phyloP scores from a whole-genome alignment of 2,888 invertebrate species.

The Dryobota labecula region DNA sequence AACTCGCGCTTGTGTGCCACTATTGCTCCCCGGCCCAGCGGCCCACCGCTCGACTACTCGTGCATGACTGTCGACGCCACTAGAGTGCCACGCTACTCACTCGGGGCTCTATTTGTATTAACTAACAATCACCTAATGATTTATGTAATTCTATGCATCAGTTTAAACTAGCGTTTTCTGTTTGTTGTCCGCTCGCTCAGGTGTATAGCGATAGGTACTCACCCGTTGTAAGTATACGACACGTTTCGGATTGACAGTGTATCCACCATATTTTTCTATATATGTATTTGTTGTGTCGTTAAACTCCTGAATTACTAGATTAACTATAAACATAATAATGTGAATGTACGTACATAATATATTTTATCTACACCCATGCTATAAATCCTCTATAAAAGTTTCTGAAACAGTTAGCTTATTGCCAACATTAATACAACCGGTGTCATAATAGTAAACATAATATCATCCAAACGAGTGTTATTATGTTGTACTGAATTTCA shows the following conservation, averaged over 20 bases:
- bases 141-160: conserved; percentile 64
- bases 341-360: conserved; percentile 38
- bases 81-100: not conserved
- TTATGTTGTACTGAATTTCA: too few species aligned
- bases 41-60: not conserved
- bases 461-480: too few species aligned
- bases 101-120: not conserved
- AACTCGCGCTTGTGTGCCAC: not conserved
- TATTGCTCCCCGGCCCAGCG: not conserved
- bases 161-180: conserved; percentile 81
- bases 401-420: too few species aligned
- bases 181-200: conserved; percentile 86
- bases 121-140: not conserved
- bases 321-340: conserved; percentile 20
- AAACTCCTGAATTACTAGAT: conserved; percentile 32
- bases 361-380: too few species aligned
- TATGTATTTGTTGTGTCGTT: conserved; percentile 43
- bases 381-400: too few species aligned
- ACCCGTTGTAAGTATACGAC: conserved; percentile 83
- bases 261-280: conserved; percentile 38
- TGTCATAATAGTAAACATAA: too few species aligned
- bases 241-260: conserved; percentile 70
- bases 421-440: too few species aligned
- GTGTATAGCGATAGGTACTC: conserved; percentile 84
- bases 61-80: not conserved